Evolutionary conservation across 1,140 invertebrate genomes (phyloP).

Genomic region (Caenorhabditis briggsae): DNA sequence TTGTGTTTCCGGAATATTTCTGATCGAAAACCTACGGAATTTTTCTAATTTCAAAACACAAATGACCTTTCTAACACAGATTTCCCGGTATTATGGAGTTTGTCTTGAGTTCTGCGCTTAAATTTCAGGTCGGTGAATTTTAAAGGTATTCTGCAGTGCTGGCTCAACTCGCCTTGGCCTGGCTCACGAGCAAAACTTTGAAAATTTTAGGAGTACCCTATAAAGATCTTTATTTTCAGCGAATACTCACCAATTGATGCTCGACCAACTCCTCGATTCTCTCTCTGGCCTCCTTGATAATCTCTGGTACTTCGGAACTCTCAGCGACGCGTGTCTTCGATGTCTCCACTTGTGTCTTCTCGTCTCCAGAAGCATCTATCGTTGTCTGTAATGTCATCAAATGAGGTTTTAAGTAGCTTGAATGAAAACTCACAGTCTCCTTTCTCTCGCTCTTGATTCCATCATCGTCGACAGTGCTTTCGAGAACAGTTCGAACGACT

Average conservation of each 20-base stretch:
- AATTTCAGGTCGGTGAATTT: too few relatives aligned
- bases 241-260: slow-evolving; percentile 16
- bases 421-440: slow-evolving; percentile 40
- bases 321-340: slow-evolving; percentile 54
- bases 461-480: slow-evolving; percentile 56
- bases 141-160: too few relatives aligned
- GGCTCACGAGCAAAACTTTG: too few relatives aligned
- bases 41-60: too few relatives aligned
- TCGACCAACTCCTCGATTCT: slow-evolving; percentile 58
- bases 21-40: too few relatives aligned
- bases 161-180: too few relatives aligned
- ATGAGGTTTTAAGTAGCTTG: not conserved
- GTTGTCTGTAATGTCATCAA: slow-evolving; percentile 34
- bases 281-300: slow-evolving; percentile 51
- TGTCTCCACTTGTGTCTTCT: slow-evolving; percentile 55
- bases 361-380: slow-evolving; percentile 54
- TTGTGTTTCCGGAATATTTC: too few relatives aligned
- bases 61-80: too few relatives aligned
- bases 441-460: slow-evolving; percentile 48
- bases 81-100: too few relatives aligned
- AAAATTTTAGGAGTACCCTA: too few relatives aligned
- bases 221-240: too few relatives aligned
- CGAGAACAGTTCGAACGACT: slow-evolving; percentile 38
- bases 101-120: too few relatives aligned
- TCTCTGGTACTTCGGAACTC: slow-evolving; percentile 49